Base-by-base conservation (phyloP, 2,888 invertebrate genomes). In the Eupeodes luniger region DNA sequence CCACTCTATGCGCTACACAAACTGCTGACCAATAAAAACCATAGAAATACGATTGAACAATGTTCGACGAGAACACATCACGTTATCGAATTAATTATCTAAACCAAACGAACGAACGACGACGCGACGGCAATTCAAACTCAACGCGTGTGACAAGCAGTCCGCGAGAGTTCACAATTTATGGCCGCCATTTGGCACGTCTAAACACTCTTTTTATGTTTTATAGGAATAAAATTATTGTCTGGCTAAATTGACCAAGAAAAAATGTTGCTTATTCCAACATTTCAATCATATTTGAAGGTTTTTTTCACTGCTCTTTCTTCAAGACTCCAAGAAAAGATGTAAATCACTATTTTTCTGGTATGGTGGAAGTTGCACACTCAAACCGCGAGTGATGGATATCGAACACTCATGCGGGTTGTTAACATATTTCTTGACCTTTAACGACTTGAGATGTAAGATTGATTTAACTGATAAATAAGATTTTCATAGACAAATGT, bases 1-100 rank as follows among this genome's bases (percentile, higher is more conserved):
- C 36, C 10, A 10, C 44, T 44, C 6, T 27, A 27, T 27, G 27
- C 27, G 2, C 27, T 27, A 44, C 44, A 44, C 44, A 9, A 47
- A 11, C 47, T 4, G 34, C 16, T 57, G 72, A 61, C 62, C 69
- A 87, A 81, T 77, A 81, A 81, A 40, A 84, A 74, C 62, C 72
- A 72, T 72, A 80, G 53, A 87, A 80, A 27, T 57, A 78, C 78
- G 77, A 67, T 80, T 69, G 66, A 74, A 80, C 77, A 77, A 61
- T 87, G 67, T 53, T 72, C 76, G 80, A 84, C 80, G 67, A 80
- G 79, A 83, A 76, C 67, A 77, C 84, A 84, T 81, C 84, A 84
- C 84, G 87, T 81, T 77, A 77, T 67, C 67, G 80, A 87, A 87
- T 87, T 84, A 80, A 87, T 87, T 87, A 84, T 27, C 27, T 27